These are phyloP conservation scores for Pholis gunnellus DNA, from an alignment of 2,113 vertebrate genomes.

Conservation along the genomic window DNA sequence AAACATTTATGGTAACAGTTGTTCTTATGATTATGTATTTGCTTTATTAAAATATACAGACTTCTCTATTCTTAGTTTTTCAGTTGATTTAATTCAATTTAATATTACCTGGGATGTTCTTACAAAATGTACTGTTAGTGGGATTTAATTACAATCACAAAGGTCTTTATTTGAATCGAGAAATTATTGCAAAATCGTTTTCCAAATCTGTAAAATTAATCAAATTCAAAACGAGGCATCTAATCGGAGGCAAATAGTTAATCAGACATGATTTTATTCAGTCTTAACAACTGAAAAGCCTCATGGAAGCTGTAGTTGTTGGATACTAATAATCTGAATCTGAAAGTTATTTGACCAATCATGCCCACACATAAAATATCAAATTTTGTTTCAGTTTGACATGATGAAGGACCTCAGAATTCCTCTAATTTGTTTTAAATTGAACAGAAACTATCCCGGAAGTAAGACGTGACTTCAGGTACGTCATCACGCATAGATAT, in stretches of 20 bases:
- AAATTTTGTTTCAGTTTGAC: background rate
- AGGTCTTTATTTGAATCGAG: background rate
- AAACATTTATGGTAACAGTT: background rate
- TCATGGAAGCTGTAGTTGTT: background rate
- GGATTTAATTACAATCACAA: background rate
- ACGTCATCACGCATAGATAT: constrained; percentile 50
- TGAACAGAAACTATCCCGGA: constrained; percentile 4
- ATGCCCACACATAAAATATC: background rate
- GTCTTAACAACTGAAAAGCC: background rate
- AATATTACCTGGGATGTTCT: background rate
- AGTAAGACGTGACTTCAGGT: background rate
- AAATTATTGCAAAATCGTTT: background rate
- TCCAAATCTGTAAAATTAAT: background rate
- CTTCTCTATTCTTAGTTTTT: background rate
- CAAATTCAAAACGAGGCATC: background rate
- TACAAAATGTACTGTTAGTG: background rate
- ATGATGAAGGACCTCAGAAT: background rate
- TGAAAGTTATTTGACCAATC: background rate
- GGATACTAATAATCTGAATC: background rate
- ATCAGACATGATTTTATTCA: background rate
- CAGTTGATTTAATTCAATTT: background rate
- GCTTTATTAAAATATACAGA: background rate
- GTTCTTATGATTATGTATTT: background rate
- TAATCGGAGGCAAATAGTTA: too few species aligned
- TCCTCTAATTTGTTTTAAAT: background rate